Evolutionary conservation across 2,797 vertebrate genomes (phyloP).

Genomic region (Pterois miles): DNA sequence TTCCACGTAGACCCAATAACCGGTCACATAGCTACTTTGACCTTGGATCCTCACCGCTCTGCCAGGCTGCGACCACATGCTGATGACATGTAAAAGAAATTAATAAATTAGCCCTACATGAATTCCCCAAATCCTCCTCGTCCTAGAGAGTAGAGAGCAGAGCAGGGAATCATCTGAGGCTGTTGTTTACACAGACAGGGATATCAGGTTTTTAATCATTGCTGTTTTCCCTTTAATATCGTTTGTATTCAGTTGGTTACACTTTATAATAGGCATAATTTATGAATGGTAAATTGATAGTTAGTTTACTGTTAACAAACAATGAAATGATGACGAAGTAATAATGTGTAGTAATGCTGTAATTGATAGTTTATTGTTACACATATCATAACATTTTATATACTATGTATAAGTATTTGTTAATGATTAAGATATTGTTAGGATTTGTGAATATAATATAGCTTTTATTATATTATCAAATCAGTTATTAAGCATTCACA

Average conservation of each 20-base stretch:
- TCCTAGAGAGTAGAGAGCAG: conserved; percentile 5
- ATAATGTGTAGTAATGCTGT: no score
- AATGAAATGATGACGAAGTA: no score
- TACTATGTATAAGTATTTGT: no score
- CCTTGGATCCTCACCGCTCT: conserved; percentile 72
- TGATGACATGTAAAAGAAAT: conserved; percentile 80
- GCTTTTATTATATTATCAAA: no score
- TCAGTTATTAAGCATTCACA: no score
- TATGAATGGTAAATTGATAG: no score
- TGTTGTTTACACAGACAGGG: conserved; percentile 48
- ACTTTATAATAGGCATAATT: no score
- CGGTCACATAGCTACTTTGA: conserved; percentile 77
- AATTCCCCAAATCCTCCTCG: conserved; percentile 9
- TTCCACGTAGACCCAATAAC: conserved; percentile 83
- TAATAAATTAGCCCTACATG: not conserved
- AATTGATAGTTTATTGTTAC: no score
- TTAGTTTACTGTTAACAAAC: no score
- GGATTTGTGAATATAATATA: no score
- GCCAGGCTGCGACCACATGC: conserved; percentile 75
- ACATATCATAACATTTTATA: no score
- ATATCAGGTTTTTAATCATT: conserved; percentile 48
- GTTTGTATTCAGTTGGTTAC: not conserved
- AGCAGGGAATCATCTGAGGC: conserved; percentile 30
- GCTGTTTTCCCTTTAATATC: conserved; percentile 43
- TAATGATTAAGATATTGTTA: no score